phyloP scores from a whole-genome alignment of 2,888 invertebrate species.

The Pelosia muscerda region DNA sequence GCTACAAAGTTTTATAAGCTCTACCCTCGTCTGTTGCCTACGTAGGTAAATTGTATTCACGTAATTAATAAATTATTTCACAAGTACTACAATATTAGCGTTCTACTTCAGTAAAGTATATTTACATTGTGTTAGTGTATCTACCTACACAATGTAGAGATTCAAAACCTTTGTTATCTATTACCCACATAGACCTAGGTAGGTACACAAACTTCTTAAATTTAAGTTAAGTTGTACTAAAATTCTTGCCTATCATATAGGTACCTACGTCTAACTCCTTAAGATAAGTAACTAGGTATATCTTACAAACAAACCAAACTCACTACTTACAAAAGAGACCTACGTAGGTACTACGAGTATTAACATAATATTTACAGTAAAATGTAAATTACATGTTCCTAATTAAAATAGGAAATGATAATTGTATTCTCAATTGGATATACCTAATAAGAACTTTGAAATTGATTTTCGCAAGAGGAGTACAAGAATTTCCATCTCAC shows the following conservation, averaged over 20 bases:
- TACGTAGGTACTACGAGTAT: not conserved
- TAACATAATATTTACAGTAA: not conserved
- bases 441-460: not conserved
- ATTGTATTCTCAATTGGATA: not conserved
- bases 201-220: too few relatives aligned
- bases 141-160: too few relatives aligned
- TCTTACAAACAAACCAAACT: not conserved
- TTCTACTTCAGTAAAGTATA: too few relatives aligned
- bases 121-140: too few relatives aligned
- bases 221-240: too few relatives aligned
- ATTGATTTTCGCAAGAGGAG: not conserved
- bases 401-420: not conserved
- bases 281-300: not conserved
- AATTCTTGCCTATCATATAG: too few relatives aligned
- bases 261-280: too few relatives aligned
- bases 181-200: too few relatives aligned
- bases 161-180: too few relatives aligned
- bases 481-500: conserved; percentile 14
- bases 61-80: not conserved
- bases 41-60: not conserved
- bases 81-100: not conserved
- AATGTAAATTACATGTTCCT: not conserved
- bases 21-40: not conserved
- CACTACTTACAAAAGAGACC: not conserved
- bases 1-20: not conserved